Conservation (phyloP, 2,888 invertebrate genomes). For the Dicyrtoma fusca region DNA sequence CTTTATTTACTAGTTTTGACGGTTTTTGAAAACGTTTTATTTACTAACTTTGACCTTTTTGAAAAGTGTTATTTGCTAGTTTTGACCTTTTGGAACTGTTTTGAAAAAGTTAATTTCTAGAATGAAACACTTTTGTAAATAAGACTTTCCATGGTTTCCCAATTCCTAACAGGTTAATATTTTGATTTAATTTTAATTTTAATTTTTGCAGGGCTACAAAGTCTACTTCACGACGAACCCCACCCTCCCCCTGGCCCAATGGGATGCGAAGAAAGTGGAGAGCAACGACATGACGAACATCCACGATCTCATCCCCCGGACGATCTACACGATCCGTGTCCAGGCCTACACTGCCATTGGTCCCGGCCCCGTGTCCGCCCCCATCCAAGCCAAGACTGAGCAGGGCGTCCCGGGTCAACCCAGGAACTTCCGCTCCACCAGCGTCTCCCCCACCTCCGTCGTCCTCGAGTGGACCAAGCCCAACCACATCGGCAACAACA, state of each 20-base stretch:
- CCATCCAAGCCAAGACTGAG: constrained; percentile 97
- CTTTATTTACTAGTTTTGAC: no score
- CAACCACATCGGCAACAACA: constrained; percentile 86
- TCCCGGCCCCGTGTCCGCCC: constrained; percentile 89
- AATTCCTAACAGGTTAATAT: no score
- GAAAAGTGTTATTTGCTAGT: no score
- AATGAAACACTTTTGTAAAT: no score
- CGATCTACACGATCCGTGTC: constrained; percentile 91
- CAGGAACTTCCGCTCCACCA: constrained; percentile 81
- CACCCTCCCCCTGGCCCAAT: constrained; percentile 80
- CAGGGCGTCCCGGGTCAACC: constrained; percentile 97
- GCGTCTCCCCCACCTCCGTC: constrained; percentile 87
- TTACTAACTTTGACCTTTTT: no score
- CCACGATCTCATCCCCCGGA: constrained; percentile 85
- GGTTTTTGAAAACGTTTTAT: no score
- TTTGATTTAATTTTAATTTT: neutral
- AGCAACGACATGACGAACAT: constrained; percentile 91
- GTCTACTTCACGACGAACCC: constrained; percentile 94
- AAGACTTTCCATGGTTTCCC: no score
- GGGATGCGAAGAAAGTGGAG: constrained; percentile 93
- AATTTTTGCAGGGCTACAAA: constrained; percentile 80
- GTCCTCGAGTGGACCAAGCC: constrained; percentile 92
- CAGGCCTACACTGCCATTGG: constrained; percentile 94
- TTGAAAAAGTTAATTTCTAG: no score
- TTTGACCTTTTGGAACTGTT: no score